phyloP scores from a whole-genome alignment of 2,888 invertebrate species.

The Drosophila prostipennis region DNA sequence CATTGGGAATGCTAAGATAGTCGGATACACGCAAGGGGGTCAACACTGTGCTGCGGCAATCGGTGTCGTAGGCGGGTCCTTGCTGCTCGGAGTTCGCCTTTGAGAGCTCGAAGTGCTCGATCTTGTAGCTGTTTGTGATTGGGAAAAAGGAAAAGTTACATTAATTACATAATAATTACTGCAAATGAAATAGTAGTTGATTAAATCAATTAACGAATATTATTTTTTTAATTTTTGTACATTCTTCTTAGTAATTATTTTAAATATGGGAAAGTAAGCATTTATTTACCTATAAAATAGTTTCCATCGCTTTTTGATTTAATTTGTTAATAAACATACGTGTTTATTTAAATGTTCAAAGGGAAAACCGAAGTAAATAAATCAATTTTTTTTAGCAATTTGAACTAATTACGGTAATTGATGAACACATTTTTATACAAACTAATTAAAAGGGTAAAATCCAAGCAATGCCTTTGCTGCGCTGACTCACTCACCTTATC shows the following conservation, averaged over 20 bases:
- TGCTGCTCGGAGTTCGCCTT: constrained; percentile 54
- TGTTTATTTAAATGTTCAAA: too few relatives aligned
- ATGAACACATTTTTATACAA: neutral
- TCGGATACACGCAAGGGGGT: constrained; percentile 85
- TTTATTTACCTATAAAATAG: too few relatives aligned
- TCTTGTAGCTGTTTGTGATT: constrained; percentile 43
- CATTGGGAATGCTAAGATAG: constrained; percentile 86
- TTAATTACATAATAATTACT: too few relatives aligned
- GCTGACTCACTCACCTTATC: constrained; percentile 56
- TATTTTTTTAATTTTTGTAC: too few relatives aligned
- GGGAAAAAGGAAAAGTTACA: too few relatives aligned
- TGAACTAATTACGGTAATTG: neutral
- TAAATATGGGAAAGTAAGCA: too few relatives aligned
- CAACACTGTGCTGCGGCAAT: constrained; percentile 86
- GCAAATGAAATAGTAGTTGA: neutral
- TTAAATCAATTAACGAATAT: neutral
- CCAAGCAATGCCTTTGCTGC: too few relatives aligned
- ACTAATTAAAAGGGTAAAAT: too few relatives aligned
- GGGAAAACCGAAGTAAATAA: neutral
- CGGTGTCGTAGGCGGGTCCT: constrained; percentile 83
- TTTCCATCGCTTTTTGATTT: too few relatives aligned
- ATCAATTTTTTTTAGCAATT: neutral
- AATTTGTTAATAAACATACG: too few relatives aligned
- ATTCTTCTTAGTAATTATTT: too few relatives aligned
- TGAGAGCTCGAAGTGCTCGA: constrained; percentile 62